Evolutionary conservation across 2,113 vertebrate species (phyloP), one percentile per base, ranked within the genome.

Genomic region (Hippoglossus stenolepis): DNA sequence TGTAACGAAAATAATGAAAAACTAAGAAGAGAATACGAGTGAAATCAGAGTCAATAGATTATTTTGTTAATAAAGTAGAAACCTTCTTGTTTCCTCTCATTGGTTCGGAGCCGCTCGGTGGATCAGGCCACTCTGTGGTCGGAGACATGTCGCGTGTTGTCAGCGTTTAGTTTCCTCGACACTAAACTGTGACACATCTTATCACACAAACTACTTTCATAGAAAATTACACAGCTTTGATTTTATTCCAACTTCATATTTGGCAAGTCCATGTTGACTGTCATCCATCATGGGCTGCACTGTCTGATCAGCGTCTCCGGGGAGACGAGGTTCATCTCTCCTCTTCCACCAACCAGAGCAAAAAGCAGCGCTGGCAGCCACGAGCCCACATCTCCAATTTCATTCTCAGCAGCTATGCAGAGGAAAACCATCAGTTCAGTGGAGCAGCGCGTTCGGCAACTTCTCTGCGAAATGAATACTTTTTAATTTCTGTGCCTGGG

Each of bases 381-480:
- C 45, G 57, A 72, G 49, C 93, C 91, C 70, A 0, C 90, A 87
- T 89, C 95, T 94, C 91, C 75, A 89, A 89, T 84, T 93, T 94
- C 93, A 94, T 94, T 93, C 91, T 84, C 83, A 91, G 90, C 89
- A 73, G 86, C 80, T 51, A 65, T 28, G 73, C 75, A 79, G 17
- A 68, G 10, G 64, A 82, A 79, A 77, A 76, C 24, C 54, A 24
- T 84, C 89, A 89, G 93, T 68, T 85, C 93, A 91, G 87, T 93
- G 93, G 94, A 95, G 94, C 92, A 85, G 93, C 93, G 91, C 94
- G 93, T 94, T 94, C 95, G 74, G 73, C 94, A 94, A 96, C 95
- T 96, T 96, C 95, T 92, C 93, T 94, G 96, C 95, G 93, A 95
- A 97, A 98, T 96, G 96, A 98, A 97, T 96, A 96, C 94, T 96